phyloP scores from a whole-genome alignment of 2,113 vertebrate genomes.

The Orthonyx spaldingii region DNA sequence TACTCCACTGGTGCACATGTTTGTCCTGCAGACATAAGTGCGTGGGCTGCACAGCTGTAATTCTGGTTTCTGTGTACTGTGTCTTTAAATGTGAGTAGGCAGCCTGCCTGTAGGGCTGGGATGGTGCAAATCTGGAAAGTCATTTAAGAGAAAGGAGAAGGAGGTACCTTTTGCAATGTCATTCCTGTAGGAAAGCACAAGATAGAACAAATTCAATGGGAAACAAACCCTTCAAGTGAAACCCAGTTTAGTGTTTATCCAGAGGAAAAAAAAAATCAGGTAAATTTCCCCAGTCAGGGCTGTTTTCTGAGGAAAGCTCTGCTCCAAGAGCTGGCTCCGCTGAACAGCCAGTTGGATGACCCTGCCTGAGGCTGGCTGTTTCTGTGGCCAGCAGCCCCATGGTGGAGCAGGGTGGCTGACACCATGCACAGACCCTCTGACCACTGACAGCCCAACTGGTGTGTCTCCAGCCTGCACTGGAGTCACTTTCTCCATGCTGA shows the following conservation, averaged over 20 bases:
- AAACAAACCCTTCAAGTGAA: not conserved
- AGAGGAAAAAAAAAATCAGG: not conserved
- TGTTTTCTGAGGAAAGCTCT: not conserved
- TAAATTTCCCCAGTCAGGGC: not conserved
- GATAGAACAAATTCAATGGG: not conserved
- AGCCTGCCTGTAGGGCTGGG: constrained; percentile 25
- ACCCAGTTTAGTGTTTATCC: not conserved
- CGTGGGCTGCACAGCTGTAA: constrained; percentile 5
- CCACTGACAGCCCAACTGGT: not conserved
- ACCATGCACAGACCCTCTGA: not conserved
- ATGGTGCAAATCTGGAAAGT: constrained; percentile 38
- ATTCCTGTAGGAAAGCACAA: constrained; percentile 20
- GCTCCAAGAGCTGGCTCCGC: not conserved
- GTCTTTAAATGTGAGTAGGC: constrained; percentile 47
- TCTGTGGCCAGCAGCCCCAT: not conserved
- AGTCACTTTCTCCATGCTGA: not conserved
- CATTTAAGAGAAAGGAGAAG: constrained; percentile 22
- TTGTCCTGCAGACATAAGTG: constrained; percentile 36
- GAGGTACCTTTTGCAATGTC: not conserved
- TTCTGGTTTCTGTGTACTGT: constrained; percentile 24
- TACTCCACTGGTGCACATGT: not conserved
- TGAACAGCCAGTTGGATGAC: not conserved
- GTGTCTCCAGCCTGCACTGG: not conserved
- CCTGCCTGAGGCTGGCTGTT: not conserved
- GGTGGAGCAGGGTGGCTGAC: not conserved